Evolutionary conservation across 2,888 invertebrate species (phyloP).

Genomic region (Lepidocyrtinus sp.): DNA sequence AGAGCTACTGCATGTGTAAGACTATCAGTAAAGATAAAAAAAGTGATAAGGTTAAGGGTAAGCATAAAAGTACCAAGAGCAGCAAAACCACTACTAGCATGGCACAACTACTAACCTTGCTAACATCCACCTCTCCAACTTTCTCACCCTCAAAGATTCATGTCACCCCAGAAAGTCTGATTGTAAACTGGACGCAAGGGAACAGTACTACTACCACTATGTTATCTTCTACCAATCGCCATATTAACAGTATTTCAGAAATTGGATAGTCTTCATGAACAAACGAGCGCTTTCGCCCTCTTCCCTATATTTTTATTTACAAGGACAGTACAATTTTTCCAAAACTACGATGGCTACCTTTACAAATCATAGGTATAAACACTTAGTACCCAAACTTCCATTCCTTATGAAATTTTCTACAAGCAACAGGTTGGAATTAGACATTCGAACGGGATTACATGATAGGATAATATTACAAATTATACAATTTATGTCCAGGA

Average conservation of each 20-base stretch:
- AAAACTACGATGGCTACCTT: too few relatives aligned
- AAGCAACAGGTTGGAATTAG: too few relatives aligned
- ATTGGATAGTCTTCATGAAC: constrained; percentile 24
- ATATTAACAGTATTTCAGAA: constrained; percentile 26
- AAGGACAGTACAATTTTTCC: too few relatives aligned
- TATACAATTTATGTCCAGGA: too few relatives aligned
- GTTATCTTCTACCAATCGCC: constrained; percentile 31
- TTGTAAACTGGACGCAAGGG: constrained; percentile 24
- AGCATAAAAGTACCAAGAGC: neutral
- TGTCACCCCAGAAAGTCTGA: constrained; percentile 16
- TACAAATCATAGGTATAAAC: too few relatives aligned
- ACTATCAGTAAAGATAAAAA: neutral
- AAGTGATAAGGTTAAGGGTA: neutral
- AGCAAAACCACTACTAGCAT: too few relatives aligned
- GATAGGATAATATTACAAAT: too few relatives aligned
- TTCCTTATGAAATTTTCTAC: too few relatives aligned
- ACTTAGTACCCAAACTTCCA: too few relatives aligned
- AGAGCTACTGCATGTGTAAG: constrained; percentile 59
- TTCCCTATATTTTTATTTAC: too few relatives aligned
- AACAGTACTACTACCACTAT: constrained; percentile 16
- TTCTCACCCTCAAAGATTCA: neutral
- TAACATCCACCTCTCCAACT: neutral
- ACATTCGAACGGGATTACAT: too few relatives aligned
- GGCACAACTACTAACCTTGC: neutral
- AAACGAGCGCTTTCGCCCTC: too few relatives aligned